Base-by-base conservation (phyloP, 2,797 vertebrate species). In the Ceyx erithaca region DNA sequence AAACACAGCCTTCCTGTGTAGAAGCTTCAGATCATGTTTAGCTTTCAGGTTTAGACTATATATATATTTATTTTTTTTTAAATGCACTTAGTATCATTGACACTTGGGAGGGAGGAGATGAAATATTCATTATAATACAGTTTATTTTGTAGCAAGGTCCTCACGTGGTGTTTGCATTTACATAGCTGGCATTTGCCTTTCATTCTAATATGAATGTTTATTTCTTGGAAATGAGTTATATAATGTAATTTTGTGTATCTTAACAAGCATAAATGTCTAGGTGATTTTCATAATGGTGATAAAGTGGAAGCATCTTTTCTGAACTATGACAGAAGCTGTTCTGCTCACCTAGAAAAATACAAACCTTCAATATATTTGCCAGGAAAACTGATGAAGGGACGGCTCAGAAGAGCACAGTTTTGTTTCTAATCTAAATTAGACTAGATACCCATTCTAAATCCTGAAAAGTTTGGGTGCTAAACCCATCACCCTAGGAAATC, bases 221-320 rank as follows among this genome's bases (percentile, higher is more conserved):
- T 86, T 88, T 84, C 55, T 62, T 87, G 70, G 84, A 76, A 94
- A 84, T 48, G 49, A 79, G 86, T 68, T 82, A 37, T 43, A 15
- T 58, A 69, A 66, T 84, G 62, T 78, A 64, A 81, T 84, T 86
- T 81, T 69, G 31, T 82, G 31, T 79, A 69, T 84, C 31, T 86
- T 93, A 87, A 86, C 67, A 72, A 51, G 67, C 80, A 66, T 69
- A 81, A 86, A 73, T 30, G 28, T 83, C 69, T 87, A 11, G 6
- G 20, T 79, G 41, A 48, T 90, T 86, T 90, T 77, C 64, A 12
- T 46, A 57, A 28, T 37, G 61, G 45, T 31, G 33, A 85, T 92
- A 82, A 85, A 90, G 30, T 61, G 57, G 75, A 85, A 92, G 22
- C 57, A 85, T 61, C 64, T 67, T 80, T 82, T 73, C 57, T 15